These are phyloP conservation scores for Ectropis crepuscularia DNA, from an alignment of 2,888 invertebrate genomes.

Conservation along the genomic window DNA sequence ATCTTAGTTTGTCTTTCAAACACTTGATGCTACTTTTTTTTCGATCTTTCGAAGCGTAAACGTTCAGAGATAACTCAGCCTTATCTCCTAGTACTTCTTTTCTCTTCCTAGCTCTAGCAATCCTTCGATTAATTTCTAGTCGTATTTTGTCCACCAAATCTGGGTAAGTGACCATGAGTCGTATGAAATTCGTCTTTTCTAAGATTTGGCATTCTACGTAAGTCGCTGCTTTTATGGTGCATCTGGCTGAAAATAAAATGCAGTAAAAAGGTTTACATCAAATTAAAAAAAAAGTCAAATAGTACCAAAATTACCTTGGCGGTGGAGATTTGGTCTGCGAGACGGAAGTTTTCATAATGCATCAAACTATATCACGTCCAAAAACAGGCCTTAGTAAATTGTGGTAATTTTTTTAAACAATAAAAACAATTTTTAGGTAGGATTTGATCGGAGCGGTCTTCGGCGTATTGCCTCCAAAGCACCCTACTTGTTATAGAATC, in stretches of 20 bases:
- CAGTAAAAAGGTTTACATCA: neutral
- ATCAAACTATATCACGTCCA: no score
- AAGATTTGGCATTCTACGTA: constrained; percentile 83
- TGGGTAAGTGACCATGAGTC: constrained; percentile 78
- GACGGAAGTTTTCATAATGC: no score
- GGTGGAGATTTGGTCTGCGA: no score
- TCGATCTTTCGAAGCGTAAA: constrained; percentile 75
- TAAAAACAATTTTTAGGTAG: no score
- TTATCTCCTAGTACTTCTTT: constrained; percentile 53
- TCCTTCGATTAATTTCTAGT: constrained; percentile 64
- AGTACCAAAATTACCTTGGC: neutral
- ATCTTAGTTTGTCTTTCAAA: constrained; percentile 76
- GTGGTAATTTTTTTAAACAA: no score
- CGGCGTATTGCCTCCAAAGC: no score
- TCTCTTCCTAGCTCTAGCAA: constrained; percentile 55
- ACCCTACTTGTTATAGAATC: no score
- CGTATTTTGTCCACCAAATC: constrained; percentile 67
- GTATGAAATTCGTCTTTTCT: constrained; percentile 76
- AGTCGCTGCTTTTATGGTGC: constrained; percentile 80
- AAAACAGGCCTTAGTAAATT: no score
- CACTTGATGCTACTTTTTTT: constrained; percentile 80
- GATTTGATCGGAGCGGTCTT: no score
- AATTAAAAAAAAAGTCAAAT: neutral
- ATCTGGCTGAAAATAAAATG: constrained; percentile 64
- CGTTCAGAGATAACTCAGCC: constrained; percentile 63